Evolutionary conservation across 1,140 invertebrate genomes (phyloP).

Genomic region (Micrasema minimum): DNA sequence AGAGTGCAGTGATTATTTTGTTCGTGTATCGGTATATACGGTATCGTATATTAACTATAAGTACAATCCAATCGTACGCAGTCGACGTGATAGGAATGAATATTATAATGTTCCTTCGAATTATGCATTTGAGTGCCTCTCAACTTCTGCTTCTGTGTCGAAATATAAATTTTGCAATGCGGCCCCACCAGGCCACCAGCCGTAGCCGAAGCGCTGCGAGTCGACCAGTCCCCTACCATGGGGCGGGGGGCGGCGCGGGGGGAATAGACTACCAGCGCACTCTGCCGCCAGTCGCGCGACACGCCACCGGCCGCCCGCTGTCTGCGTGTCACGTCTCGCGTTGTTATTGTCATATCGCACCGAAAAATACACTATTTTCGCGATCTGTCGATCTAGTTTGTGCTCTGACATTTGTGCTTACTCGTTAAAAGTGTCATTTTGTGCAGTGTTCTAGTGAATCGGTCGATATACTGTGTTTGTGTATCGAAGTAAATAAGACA

Average conservation of each 20-base stretch:
- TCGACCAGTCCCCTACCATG: neutral
- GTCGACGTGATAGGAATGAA: slow-evolving; percentile 15
- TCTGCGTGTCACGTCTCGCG: slow-evolving; percentile 45
- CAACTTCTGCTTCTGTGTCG: slow-evolving; percentile 20
- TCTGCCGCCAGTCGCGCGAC: slow-evolving; percentile 44
- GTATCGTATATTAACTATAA: too few species aligned
- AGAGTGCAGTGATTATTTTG: neutral
- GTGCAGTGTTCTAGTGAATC: slow-evolving; percentile 42
- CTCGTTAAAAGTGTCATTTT: slow-evolving; percentile 4
- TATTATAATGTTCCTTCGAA: slow-evolving; percentile 31
- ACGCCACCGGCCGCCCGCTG: slow-evolving; percentile 43
- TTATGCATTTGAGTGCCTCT: slow-evolving; percentile 12
- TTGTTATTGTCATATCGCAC: slow-evolving; percentile 47
- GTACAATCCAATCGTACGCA: neutral
- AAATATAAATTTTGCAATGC: slow-evolving; percentile 37
- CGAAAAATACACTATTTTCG: slow-evolving; percentile 17
- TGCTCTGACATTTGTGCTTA: slow-evolving; percentile 30
- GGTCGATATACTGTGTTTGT: slow-evolving; percentile 38
- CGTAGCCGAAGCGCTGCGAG: neutral
- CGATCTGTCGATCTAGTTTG: slow-evolving; percentile 25
- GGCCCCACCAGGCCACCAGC: neutral
- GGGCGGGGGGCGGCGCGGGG: slow-evolving; percentile 20
- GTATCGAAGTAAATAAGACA: slow-evolving; percentile 44
- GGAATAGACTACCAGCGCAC: slow-evolving; percentile 19
- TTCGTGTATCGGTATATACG: neutral